These are phyloP conservation scores for Lepus timidus DNA, from an alignment of 2,113 vertebrate genomes.

Conservation along the genomic window DNA sequence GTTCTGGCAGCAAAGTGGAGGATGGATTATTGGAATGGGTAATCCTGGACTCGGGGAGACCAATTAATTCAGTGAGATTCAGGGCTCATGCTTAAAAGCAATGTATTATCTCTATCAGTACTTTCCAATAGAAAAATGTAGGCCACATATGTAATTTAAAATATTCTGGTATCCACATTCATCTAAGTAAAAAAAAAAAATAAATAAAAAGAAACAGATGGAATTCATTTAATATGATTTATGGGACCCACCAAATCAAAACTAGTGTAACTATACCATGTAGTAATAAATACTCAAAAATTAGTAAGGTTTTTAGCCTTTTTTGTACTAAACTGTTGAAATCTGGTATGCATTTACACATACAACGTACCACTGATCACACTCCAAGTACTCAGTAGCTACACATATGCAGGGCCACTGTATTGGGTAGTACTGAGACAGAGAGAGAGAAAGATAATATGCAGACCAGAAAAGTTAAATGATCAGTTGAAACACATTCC, in stretches of 20 bases:
- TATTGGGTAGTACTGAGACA: background rate
- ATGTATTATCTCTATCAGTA: background rate
- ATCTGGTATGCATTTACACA: background rate
- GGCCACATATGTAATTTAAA: slow-evolving; percentile 12
- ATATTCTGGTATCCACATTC: slow-evolving; percentile 26
- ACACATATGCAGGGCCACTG: background rate
- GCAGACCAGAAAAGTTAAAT: background rate
- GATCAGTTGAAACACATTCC: background rate
- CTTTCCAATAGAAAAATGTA: slow-evolving; percentile 13
- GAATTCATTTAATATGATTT: slow-evolving; percentile 58
- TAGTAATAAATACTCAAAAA: slow-evolving; percentile 17
- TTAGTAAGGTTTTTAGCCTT: background rate
- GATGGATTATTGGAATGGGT: slow-evolving; percentile 17
- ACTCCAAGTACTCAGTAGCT: background rate
- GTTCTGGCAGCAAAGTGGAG: background rate
- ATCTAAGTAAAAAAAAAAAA: background rate
- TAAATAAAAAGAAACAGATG: background rate
- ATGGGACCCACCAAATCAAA: slow-evolving; percentile 28
- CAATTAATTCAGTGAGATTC: slow-evolving; percentile 21
- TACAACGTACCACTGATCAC: background rate
- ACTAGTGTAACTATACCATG: background rate
- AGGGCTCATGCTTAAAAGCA: background rate
- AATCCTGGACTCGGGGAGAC: background rate
- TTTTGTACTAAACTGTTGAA: background rate
- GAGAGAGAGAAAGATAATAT: background rate